Conservation (phyloP, 2,113 vertebrate genomes). For the Apodemus sylvaticus region DNA sequence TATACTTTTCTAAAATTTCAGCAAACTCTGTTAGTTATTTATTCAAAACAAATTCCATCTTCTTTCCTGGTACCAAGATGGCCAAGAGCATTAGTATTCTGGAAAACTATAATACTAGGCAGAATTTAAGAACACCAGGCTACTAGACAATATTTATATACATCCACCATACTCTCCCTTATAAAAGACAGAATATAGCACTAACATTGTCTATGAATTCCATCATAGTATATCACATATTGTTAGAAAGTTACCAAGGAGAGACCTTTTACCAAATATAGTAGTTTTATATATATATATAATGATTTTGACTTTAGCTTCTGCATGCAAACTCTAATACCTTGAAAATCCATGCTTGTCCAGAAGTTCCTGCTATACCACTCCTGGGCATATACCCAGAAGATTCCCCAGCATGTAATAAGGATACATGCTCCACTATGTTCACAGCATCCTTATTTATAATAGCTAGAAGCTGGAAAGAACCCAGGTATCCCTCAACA, state of each 20-base stretch:
- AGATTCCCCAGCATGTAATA: no score
- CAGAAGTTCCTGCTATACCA: no score
- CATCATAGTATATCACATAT: not conserved
- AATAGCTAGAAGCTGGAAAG: no score
- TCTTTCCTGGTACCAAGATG: not conserved
- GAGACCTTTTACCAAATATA: not conserved
- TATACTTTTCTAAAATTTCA: not conserved
- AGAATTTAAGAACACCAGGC: not conserved
- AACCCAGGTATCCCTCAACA: no score
- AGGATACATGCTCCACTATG: no score
- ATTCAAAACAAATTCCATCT: slow-evolving; percentile 20
- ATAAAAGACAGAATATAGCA: not conserved
- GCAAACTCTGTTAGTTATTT: not conserved
- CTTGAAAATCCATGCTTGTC: not conserved
- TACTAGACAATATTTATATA: not conserved
- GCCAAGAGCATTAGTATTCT: not conserved
- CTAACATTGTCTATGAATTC: not conserved
- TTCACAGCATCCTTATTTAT: no score
- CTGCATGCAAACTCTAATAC: not conserved
- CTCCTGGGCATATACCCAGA: no score
- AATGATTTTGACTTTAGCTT: slow-evolving; percentile 31
- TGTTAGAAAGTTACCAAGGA: not conserved
- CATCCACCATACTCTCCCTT: not conserved
- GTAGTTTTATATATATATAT: not conserved
- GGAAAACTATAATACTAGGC: not conserved